Evolutionary conservation across 2,888 invertebrate species (phyloP), one percentile per base, ranked within the genome.

Genomic region (Seira musarum): DNA sequence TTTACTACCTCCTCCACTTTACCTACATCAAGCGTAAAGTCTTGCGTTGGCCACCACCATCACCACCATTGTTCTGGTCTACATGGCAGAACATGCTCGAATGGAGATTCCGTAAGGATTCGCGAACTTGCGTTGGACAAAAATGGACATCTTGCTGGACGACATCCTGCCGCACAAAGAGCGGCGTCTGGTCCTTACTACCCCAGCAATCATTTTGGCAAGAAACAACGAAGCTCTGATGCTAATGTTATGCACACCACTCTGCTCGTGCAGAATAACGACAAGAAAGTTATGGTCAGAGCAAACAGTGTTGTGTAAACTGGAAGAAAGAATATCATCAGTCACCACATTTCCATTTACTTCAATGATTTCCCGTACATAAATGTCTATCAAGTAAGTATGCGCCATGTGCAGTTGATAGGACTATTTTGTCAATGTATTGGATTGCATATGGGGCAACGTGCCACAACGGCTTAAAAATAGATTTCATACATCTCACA

Each of bases 1-100:
- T 91, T 93, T 88, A 91, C 92, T 84, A 91, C 92, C 49, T 92
- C 92, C 0, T 92, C 93, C 0, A 86, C 87, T 30, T 82, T 85
- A 13, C 85, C 86, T 13, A 84, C 85, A 1, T 87, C 87, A 57
- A 86, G 86, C 74, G 82, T 87, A 71, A 87, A 87, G 81, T 85
- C 85, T 2, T 75, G 66, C n/a, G 71, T 61, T 63, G 71, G 80
- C 2, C 82, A 84, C 22, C 81, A 83, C 35, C 70, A 75, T 53
- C 64, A 75, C 53, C 82, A 81, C 49, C 74, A 78, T 60, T 81
- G 70, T 40, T 60, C 77, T 6, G 53, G 77, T 2, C 63, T 70
- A 13, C 80, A 80, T 21, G 66, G 81, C 49, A 40, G 67, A 35
- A 72, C 65, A 53, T 79, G 81, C 49, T 66, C 61, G 24, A 83